These are phyloP conservation scores for Dasypogon diadema DNA, from an alignment of 2,888 invertebrate genomes.

Conservation along the genomic window DNA sequence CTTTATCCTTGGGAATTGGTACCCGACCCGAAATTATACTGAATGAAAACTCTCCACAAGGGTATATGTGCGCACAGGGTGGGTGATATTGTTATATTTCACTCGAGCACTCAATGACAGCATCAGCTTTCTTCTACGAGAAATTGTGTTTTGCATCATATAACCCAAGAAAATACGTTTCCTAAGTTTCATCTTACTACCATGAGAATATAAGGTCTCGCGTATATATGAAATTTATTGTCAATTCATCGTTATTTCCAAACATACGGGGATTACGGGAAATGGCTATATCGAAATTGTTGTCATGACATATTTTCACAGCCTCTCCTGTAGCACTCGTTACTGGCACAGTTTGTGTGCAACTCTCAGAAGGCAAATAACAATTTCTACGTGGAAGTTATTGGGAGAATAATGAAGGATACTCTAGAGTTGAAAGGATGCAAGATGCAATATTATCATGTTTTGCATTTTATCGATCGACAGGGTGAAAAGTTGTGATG, in stretches of 20 bases:
- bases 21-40: neutral
- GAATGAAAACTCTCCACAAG: neutral
- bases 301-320: neutral
- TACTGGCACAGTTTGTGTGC: neutral
- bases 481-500: too few species aligned
- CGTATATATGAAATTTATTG: slow-evolving; percentile 41
- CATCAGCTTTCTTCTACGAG: slow-evolving; percentile 14
- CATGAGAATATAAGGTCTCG: slow-evolving; percentile 19
- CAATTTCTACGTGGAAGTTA: too few species aligned
- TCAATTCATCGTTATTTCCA: slow-evolving; percentile 35
- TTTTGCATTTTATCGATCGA: too few species aligned
- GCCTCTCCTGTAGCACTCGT: neutral
- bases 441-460: too few species aligned
- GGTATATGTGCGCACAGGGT: slow-evolving; percentile 6
- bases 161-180: slow-evolving; percentile 40
- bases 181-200: slow-evolving; percentile 18
- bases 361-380: too few species aligned
- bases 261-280: slow-evolving; percentile 9
- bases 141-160: slow-evolving; percentile 48
- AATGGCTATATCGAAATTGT: neutral
- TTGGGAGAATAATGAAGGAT: too few species aligned
- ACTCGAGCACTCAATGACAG: slow-evolving; percentile 40
- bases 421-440: too few species aligned
- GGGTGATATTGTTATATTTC: slow-evolving; percentile 37
- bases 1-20: slow-evolving; percentile 2